Evolutionary conservation across 1,140 invertebrate genomes (phyloP).

Genomic region (Maconellicoccus hirsutus): DNA sequence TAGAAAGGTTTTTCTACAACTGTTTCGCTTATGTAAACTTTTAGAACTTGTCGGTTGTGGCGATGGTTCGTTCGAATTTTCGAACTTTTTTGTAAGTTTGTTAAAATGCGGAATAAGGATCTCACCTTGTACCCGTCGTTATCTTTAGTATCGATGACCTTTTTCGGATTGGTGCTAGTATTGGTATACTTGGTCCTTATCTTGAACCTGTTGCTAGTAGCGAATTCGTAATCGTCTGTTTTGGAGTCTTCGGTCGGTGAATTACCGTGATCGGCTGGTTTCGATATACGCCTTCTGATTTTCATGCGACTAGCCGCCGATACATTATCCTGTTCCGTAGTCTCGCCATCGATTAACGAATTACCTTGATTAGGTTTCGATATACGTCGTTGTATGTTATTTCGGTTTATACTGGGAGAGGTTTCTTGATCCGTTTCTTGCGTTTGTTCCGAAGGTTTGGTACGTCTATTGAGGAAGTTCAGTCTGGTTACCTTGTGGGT

Average conservation of each 20-base stretch:
- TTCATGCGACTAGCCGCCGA: neutral
- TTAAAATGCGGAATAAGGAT: neutral
- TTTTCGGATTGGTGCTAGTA: neutral
- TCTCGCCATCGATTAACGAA: neutral
- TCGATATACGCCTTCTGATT: slow-evolving; percentile 4
- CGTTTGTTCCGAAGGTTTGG: neutral
- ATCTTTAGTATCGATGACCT: neutral
- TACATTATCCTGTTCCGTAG: neutral
- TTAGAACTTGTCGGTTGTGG: too few species aligned
- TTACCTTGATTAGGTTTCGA: slow-evolving; percentile 13
- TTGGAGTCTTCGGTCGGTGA: neutral
- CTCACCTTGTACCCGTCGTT: neutral
- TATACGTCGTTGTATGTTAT: neutral
- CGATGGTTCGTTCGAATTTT: too few species aligned
- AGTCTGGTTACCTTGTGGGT: neutral
- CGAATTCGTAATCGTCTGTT: neutral
- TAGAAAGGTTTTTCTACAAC: too few species aligned
- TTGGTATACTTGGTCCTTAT: neutral
- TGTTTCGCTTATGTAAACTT: too few species aligned
- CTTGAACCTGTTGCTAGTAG: neutral
- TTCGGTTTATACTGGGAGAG: neutral
- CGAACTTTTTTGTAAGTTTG: too few species aligned
- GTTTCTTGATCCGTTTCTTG: neutral
- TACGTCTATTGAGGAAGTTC: neutral
- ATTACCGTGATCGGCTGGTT: neutral